Percentiles rank a stretch among this genome's conserved stretches.
These are phyloP conservation scores for Hedya salicella DNA, from an alignment of 2,888 invertebrate genomes.

Conservation along the genomic window DNA sequence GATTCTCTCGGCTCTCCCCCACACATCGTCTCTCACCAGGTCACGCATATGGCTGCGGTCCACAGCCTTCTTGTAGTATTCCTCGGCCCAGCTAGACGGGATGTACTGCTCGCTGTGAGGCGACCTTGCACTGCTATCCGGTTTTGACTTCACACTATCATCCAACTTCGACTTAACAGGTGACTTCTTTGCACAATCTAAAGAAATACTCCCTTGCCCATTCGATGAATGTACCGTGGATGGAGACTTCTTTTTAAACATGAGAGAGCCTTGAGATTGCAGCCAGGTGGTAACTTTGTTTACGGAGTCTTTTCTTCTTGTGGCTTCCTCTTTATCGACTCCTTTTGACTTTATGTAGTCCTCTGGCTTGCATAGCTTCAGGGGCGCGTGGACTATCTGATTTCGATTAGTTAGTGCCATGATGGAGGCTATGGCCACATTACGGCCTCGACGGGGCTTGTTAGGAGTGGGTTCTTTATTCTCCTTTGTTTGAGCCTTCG, in stretches of 20 bases:
- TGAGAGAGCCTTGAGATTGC: slow-evolving; percentile 19
- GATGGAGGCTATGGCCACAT: slow-evolving; percentile 33
- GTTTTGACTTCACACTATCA: slow-evolving; percentile 36
- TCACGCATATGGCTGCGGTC: slow-evolving; percentile 53
- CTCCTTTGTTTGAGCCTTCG: slow-evolving; percentile 31
- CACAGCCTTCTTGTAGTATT: slow-evolving; percentile 60
- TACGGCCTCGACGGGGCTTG: slow-evolving; percentile 23
- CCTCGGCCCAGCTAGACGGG: slow-evolving; percentile 56
- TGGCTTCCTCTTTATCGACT: slow-evolving; percentile 7
- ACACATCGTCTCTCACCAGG: slow-evolving; percentile 56
- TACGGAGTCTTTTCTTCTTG: slow-evolving; percentile 18
- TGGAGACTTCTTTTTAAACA: slow-evolving; percentile 33
- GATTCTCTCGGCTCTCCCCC: slow-evolving; percentile 56
- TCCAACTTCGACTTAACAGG: neutral
- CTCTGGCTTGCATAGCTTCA: slow-evolving; percentile 23
- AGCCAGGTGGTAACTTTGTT: slow-evolving; percentile 37
- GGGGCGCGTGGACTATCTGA: neutral
- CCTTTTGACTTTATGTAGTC: slow-evolving; percentile 23
- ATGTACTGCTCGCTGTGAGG: slow-evolving; percentile 52
- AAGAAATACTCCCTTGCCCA: neutral
- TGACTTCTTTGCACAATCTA: slow-evolving; percentile 1
- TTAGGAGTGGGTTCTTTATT: slow-evolving; percentile 45
- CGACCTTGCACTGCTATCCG: neutral
- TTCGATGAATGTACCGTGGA: slow-evolving; percentile 1
- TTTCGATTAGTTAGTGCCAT: slow-evolving; percentile 3